Conservation (phyloP, 2,113 vertebrate genomes). For the Dendropsophus ebraccatus region DNA sequence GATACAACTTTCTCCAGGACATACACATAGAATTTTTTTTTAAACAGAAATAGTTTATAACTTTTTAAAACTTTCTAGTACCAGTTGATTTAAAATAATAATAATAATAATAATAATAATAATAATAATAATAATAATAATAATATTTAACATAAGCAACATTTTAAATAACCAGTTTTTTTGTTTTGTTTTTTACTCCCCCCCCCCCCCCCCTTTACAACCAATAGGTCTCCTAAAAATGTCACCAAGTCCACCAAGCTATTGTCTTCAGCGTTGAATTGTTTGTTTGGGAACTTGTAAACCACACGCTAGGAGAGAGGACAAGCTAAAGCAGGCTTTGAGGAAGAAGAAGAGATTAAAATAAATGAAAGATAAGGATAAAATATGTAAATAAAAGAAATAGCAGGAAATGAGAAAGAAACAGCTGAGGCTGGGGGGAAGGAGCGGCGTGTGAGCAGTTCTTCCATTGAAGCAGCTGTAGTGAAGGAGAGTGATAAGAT, state of each 20-base stretch:
- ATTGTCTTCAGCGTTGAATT: neutral
- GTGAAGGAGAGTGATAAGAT: slow-evolving; percentile 34
- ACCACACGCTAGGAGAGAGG: neutral
- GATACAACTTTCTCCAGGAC: too few relatives aligned
- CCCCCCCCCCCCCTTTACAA: too few relatives aligned
- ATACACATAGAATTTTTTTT: too few relatives aligned
- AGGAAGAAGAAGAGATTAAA: neutral
- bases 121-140: too few relatives aligned
- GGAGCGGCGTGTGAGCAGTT: neutral
- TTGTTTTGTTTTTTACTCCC: too few relatives aligned
- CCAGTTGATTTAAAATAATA: too few relatives aligned
- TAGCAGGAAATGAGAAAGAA: slow-evolving; percentile 25
- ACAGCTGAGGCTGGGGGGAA: slow-evolving; percentile 9
- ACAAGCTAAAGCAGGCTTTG: neutral
- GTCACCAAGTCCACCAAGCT: neutral
- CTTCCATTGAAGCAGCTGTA: slow-evolving; percentile 23
- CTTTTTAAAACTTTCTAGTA: too few relatives aligned
- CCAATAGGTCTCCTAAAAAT: neutral
- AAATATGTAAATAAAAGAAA: slow-evolving; percentile 36
- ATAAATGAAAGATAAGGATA: slow-evolving; percentile 26
- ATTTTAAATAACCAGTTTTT: too few relatives aligned
- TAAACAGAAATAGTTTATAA: too few relatives aligned
- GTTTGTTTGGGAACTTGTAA: neutral
- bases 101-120: too few relatives aligned
- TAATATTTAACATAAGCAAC: too few relatives aligned